Base-by-base conservation (phyloP, 2,888 invertebrate genomes). In the Pseudococcus jackbeardsleyi region DNA sequence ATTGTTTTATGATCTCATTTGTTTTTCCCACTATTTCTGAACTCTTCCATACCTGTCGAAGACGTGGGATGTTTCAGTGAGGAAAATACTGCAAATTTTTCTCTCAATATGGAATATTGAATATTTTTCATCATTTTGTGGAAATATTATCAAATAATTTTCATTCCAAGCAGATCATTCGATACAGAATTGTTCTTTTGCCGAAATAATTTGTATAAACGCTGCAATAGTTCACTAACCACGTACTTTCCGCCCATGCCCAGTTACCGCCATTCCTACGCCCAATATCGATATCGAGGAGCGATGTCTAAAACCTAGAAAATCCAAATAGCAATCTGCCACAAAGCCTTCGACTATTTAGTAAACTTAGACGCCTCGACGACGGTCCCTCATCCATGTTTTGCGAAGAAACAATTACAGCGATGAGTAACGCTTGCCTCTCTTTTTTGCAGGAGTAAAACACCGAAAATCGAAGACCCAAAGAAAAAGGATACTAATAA, bases 381-480 rank as follows among this genome's bases (percentile, higher is more conserved):
- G 64, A 64, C 3, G 19, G 22, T 9, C 64, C n/a, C n/a, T 22
- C 64, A 64, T 64, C 64, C 26, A 33, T 33, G 19, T 59, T 19
- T 19, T 59, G 59, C 8, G 68, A 72, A 72, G 26, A 72, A 72
- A 12, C 15, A 33, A 26, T 72, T 72, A 4, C 72, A 33, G 17
- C 33, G 72, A 72, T 72, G 33, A 72, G 72, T 72, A 72, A 72
- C 72, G 72, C 17, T 17, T 72, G 72, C 33, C 64, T 64, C 19
- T 72, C 15, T 72, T 72, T 72, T 72, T 72, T 72, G 7, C 72
- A 72, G 72, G 72, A 72, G 72, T 72, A 33, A 11, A 33, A 33
- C 72, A 5, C 33, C 33, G 26, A 33, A 72, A 72, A 33, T 7
- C 15, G 72, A 72, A 33, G 72, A 26, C 5, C 72, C 72, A 72